A percentile compares a stretch with the other conserved stretches of the same genome.
phyloP scores from a whole-genome alignment of 2,113 vertebrate genomes.

The Gulo gulo region DNA sequence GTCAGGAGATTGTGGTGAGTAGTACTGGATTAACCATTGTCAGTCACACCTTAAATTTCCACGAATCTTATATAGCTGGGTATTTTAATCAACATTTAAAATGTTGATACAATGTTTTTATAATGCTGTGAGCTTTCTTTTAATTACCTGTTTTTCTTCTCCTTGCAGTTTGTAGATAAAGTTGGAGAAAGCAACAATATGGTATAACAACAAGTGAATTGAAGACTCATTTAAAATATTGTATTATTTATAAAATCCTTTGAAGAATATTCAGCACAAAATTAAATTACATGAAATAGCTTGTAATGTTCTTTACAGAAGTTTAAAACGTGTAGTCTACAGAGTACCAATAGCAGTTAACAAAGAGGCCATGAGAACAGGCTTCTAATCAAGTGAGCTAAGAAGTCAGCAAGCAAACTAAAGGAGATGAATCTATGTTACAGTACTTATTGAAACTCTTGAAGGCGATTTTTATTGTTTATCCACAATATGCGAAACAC shows the following conservation, averaged over 20 bases:
- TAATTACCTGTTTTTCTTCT: constrained; percentile 68
- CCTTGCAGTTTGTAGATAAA: constrained; percentile 94
- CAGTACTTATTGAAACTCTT: constrained; percentile 56
- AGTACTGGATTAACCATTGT: constrained; percentile 75
- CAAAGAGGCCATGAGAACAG: constrained; percentile 74
- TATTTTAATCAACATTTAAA: constrained; percentile 32
- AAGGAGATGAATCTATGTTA: constrained; percentile 71
- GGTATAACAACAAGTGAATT: constrained; percentile 90
- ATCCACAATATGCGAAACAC: constrained; percentile 59
- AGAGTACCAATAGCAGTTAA: constrained; percentile 75
- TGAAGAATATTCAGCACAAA: constrained; percentile 87
- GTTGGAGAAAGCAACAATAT: constrained; percentile 97
- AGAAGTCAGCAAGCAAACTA: constrained; percentile 72
- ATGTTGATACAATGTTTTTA: not conserved
- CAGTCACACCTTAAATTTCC: constrained; percentile 71
- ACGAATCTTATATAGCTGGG: constrained; percentile 66
- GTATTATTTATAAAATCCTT: constrained; percentile 87
- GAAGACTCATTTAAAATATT: constrained; percentile 85
- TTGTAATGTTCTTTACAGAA: constrained; percentile 83
- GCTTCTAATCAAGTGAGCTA: constrained; percentile 75
- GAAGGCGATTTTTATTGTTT: constrained; percentile 64
- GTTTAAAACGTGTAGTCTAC: constrained; percentile 81
- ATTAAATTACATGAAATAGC: constrained; percentile 83
- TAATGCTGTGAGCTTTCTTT: not conserved
- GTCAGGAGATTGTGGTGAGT: constrained; percentile 78